phyloP scores from a whole-genome alignment of 2,113 vertebrate species.

The Zeus faber region DNA sequence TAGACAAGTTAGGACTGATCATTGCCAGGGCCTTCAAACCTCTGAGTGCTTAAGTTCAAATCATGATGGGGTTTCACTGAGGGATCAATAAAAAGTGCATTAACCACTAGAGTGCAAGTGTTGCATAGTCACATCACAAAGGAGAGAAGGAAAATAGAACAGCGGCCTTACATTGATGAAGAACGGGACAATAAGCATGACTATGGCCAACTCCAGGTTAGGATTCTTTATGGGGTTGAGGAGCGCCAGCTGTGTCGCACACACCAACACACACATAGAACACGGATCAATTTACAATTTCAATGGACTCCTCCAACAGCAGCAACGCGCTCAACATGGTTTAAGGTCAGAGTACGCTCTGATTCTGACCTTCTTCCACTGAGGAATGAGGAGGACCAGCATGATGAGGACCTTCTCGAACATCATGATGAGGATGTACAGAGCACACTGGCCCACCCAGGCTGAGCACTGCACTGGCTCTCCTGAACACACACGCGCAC shows the following conservation, averaged over 20 bases:
- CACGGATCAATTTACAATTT: slow-evolving; percentile 1
- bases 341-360: neutral
- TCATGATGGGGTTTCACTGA: no score
- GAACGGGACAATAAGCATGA: slow-evolving; percentile 98
- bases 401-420: slow-evolving; percentile 97
- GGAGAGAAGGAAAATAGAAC: no score
- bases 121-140: no score
- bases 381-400: slow-evolving; percentile 92
- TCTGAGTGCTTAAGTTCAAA: no score
- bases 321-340: no score
- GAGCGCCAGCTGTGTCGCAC: slow-evolving; percentile 82
- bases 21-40: no score
- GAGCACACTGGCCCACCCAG: slow-evolving; percentile 92
- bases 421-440: slow-evolving; percentile 97
- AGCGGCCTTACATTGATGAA: slow-evolving; percentile 90
- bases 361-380: slow-evolving; percentile 87
- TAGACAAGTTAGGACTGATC: no score
- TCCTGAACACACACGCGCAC: slow-evolving; percentile 69
- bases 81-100: no score
- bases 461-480: slow-evolving; percentile 92
- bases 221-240: slow-evolving; percentile 90
- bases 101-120: no score
- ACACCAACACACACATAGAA: slow-evolving; percentile 32
- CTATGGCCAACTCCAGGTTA: slow-evolving; percentile 91
- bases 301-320: no score